A percentile compares a stretch with the other conserved stretches of the same genome.
Evolutionary conservation across 2,888 invertebrate species (phyloP).

Genomic region (Notodonta dromedarius): DNA sequence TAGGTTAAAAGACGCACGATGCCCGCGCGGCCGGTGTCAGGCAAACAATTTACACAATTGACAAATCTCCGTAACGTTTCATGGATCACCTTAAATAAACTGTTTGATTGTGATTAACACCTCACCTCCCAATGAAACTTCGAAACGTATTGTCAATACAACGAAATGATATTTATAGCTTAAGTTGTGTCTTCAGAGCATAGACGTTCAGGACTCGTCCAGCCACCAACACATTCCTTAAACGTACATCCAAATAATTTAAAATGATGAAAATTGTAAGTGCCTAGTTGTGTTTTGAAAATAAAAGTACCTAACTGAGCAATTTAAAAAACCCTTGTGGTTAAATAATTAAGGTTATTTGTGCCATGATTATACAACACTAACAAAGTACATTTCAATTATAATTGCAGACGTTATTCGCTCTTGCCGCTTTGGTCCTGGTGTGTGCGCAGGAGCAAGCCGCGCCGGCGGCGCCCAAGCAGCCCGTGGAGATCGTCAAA

Average conservation of each 20-base stretch:
- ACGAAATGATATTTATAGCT: conserved; percentile 75
- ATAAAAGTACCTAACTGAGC: too few species aligned
- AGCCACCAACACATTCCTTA: conserved; percentile 55
- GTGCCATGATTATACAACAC: background rate
- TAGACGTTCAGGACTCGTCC: conserved; percentile 70
- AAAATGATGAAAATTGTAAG: conserved; percentile 80
- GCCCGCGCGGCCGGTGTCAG: conserved; percentile 33
- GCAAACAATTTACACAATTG: conserved; percentile 78
- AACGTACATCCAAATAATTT: conserved; percentile 19
- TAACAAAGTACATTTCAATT: conserved; percentile 7
- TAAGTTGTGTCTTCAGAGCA: conserved; percentile 54
- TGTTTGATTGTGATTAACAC: conserved; percentile 82
- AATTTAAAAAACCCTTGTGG: too few species aligned
- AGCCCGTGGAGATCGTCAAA: conserved; percentile 81
- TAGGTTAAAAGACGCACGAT: conserved; percentile 59
- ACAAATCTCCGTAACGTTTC: conserved; percentile 75
- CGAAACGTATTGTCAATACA: conserved; percentile 75
- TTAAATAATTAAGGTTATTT: background rate
- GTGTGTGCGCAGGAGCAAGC: conserved; percentile 65
- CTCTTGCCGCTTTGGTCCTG: conserved; percentile 59
- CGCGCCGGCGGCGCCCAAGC: conserved; percentile 42
- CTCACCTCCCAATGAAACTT: conserved; percentile 74
- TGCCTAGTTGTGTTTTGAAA: conserved; percentile 19
- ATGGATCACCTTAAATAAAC: conserved; percentile 78
- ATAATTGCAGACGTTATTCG: conserved; percentile 63